Evolutionary conservation across 1,140 invertebrate genomes (phyloP), one percentile per base, ranked within the genome.

Genomic region (Yoshiicerus persimilis): DNA sequence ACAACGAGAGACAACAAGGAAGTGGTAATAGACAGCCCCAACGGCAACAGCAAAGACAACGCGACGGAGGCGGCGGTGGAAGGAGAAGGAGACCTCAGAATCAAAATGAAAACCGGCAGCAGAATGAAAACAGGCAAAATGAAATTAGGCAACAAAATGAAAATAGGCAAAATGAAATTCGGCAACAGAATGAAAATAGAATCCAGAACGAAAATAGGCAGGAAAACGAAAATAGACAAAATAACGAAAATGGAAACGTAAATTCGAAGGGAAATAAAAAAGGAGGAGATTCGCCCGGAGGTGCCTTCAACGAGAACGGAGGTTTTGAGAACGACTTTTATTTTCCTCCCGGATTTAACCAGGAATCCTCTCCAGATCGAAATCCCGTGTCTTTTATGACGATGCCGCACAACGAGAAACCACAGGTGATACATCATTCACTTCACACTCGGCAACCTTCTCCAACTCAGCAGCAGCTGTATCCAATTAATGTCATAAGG

Each of bases 371-470:
- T 25, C 4, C 11, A 84, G 87, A 87, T 27, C 70, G 85, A 30
- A 70, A 87, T 27, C 89, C 89, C 27, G 86, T 90, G 86, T 88
- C 87, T 86, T 90, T 90, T 87, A 90, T 90, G 86, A 87, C 87
- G 20, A 90, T 90, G 89, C 89, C 87, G n/a, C 36, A 39, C 34
- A 86, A 88, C 47, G 30, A 34, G 20, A 86, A 88, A 41, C 86
- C 89, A 34, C 87, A 90, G 77, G 86, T 90, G 77, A 90, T 90
- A 25, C 89, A 90, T 86, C 89, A 89, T 75, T 30, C 64, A 23
- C 8, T 30, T 66, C 56, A 75, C 27, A 25, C 11, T 23, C 32
- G 62, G 36, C 87, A 88, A 38, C 84, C 66, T 23, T 80, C 75
- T 32, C 70, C 86, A 9, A 85, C 32, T 75, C 84, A 47, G n/a